phyloP scores from a whole-genome alignment of 2,113 vertebrate genomes.

The Heloderma charlesbogerti region DNA sequence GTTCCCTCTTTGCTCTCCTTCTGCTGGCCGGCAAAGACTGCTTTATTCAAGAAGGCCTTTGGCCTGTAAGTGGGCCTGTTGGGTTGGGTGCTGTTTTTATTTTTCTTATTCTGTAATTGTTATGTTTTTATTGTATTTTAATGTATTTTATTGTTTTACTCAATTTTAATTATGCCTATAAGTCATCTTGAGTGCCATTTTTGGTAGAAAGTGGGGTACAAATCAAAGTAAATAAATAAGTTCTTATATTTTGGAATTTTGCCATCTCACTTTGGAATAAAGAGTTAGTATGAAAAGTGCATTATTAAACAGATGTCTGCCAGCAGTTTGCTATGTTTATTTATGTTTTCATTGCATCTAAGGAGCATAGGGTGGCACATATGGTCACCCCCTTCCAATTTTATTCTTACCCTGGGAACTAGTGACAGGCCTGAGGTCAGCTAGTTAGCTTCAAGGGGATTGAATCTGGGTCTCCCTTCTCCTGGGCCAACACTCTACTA shows the following conservation, averaged over 20 bases:
- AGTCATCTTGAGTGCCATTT: too few species aligned
- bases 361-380: background rate
- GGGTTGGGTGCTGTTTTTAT: too few species aligned
- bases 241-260: slow-evolving; percentile 4
- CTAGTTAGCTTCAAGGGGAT: background rate
- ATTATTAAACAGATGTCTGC: background rate
- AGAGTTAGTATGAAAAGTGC: background rate
- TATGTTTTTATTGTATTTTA: too few species aligned
- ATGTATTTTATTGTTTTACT: too few species aligned
- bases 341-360: background rate
- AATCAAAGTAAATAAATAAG: too few species aligned
- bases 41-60: too few species aligned
- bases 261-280: background rate
- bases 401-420: background rate
- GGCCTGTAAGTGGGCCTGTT: too few species aligned
- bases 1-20: too few species aligned
- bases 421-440: background rate
- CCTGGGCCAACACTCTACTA: background rate
- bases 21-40: too few species aligned
- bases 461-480: background rate
- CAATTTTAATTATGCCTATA: too few species aligned
- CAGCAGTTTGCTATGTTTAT: background rate
- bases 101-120: too few species aligned
- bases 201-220: too few species aligned
- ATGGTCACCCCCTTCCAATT: background rate